Percentiles rank a stretch among this genome's conserved stretches.
These are phyloP conservation scores for Polymixis flavicincta DNA, from an alignment of 2,888 invertebrate genomes.

Conservation along the genomic window DNA sequence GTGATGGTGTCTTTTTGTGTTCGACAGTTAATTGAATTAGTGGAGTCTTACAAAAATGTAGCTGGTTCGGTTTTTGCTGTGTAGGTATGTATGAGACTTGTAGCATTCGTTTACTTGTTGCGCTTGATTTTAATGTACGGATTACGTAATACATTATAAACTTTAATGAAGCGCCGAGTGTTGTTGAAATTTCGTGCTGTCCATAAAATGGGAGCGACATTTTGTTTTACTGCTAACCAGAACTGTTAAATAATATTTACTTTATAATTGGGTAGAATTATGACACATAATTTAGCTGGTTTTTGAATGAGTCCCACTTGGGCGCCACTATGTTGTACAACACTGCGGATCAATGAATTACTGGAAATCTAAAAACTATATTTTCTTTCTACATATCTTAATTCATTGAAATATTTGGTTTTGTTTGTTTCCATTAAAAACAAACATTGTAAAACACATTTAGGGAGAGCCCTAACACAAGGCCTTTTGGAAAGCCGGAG, in stretches of 20 bases:
- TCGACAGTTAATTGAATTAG: slow-evolving; percentile 74
- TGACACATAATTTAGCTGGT: slow-evolving; percentile 10
- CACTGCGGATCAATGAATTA: slow-evolving; percentile 29
- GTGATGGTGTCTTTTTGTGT: slow-evolving; percentile 74
- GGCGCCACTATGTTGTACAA: slow-evolving; percentile 59
- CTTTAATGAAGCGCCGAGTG: slow-evolving; percentile 59
- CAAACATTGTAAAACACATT: not conserved
- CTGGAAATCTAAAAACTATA: not conserved
- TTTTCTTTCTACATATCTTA: not conserved
- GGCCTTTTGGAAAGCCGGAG: not conserved
- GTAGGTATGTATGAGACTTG: slow-evolving; percentile 79
- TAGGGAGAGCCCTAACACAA: not conserved
- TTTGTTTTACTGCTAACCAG: slow-evolving; percentile 22
- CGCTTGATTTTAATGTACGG: slow-evolving; percentile 74
- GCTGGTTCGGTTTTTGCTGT: slow-evolving; percentile 67
- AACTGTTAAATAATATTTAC: slow-evolving; percentile 31
- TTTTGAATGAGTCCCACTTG: slow-evolving; percentile 52
- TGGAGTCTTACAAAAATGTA: slow-evolving; percentile 80
- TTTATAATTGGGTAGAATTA: slow-evolving; percentile 11
- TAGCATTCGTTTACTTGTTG: slow-evolving; percentile 85
- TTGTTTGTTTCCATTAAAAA: not conserved
- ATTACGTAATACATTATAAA: slow-evolving; percentile 85
- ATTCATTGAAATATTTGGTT: not conserved
- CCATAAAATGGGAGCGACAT: slow-evolving; percentile 39
- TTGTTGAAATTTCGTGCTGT: slow-evolving; percentile 40